Base-by-base conservation (phyloP, 2,797 vertebrate genomes). In the Alcedo quadribrachys region DNA sequence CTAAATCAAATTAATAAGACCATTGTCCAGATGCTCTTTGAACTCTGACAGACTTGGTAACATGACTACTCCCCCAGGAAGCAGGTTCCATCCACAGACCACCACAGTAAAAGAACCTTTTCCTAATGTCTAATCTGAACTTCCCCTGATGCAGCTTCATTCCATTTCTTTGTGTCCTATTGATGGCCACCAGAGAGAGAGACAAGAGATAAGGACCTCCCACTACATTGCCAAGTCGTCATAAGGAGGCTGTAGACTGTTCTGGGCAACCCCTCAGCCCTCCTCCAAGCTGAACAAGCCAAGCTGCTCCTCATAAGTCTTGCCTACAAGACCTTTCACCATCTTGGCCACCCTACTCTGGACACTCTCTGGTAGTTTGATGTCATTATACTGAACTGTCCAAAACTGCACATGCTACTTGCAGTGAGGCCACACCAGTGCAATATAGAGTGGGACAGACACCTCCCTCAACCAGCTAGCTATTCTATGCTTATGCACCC, bases 171-270 rank as follows among this genome's bases (percentile, higher is more conserved):
- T 3, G 0, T 32, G 24, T 27, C 16, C 35, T 75, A 3, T 10
- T 2, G 1, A n/a, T 74, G 48, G 28, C 69, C 32, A 42, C 17
- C 22, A 51, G 22, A 67, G 2, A 69, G 18, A 17, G 15, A 67
- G 2, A 69, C 16, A 17, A 13, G 22, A 55, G 35, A 28, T 32
- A 21, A 81, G 19, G 19, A 32, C 2, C 14, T 61, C 8, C 24
- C 8, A 7, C 4, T 46, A 9, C 2, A 1, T 7, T 22, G 27
- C 3, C 3, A 15, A 0, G 5, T 4, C 2, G 8, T 24, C 17
- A 15, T 70, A 15, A 40, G 40, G 27, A 37, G 27, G 17, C 1
- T 66, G 33, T 9, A 61, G 33, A 16, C 24, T 30, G 15, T 1
- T 0, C 43, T 11, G 15, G 8, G 37, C 46, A 21, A 75, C 4